Evolutionary conservation across 2,888 invertebrate genomes (phyloP).

Genomic region (Steinernema scapterisci): DNA sequence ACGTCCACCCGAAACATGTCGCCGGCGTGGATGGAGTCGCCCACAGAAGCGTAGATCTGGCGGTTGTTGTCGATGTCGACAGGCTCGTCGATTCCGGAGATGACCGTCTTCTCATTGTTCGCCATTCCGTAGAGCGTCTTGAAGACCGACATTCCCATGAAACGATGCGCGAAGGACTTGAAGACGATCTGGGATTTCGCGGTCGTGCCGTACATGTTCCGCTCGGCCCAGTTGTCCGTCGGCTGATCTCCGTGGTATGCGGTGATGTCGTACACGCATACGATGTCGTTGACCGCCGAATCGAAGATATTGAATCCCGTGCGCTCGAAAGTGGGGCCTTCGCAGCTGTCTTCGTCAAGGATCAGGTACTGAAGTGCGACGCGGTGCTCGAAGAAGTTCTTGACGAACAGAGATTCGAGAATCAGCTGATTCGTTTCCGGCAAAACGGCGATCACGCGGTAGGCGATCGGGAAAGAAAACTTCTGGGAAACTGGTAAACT

Average conservation of each 20-base stretch:
- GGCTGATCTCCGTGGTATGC: neutral
- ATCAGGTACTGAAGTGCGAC: slow-evolving; percentile 42
- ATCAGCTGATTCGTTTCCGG: neutral
- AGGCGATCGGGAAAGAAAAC: slow-evolving; percentile 1
- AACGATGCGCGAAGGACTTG: slow-evolving; percentile 17
- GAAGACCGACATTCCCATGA: neutral
- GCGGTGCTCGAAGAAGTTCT: neutral
- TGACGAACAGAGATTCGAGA: neutral
- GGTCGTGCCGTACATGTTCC: neutral
- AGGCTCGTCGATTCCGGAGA: slow-evolving; percentile 22
- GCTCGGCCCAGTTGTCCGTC: neutral
- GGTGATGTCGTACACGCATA: neutral
- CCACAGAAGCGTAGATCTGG: neutral
- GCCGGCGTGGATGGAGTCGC: neutral
- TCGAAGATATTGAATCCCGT: slow-evolving; percentile 12
- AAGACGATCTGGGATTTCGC: neutral
- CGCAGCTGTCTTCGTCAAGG: slow-evolving; percentile 40
- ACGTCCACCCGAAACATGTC: slow-evolving; percentile 26
- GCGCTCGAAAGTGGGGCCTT: slow-evolving; percentile 36
- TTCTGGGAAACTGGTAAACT: neutral
- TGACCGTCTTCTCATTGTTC: slow-evolving; percentile 20
- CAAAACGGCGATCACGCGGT: slow-evolving; percentile 6
- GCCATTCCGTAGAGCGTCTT: slow-evolving; percentile 16
- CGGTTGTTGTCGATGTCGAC: neutral
- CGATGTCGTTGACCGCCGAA: slow-evolving; percentile 12